Base-by-base conservation (phyloP, 2,797 vertebrate genomes). In the Melanotaenia maccullochi region DNA sequence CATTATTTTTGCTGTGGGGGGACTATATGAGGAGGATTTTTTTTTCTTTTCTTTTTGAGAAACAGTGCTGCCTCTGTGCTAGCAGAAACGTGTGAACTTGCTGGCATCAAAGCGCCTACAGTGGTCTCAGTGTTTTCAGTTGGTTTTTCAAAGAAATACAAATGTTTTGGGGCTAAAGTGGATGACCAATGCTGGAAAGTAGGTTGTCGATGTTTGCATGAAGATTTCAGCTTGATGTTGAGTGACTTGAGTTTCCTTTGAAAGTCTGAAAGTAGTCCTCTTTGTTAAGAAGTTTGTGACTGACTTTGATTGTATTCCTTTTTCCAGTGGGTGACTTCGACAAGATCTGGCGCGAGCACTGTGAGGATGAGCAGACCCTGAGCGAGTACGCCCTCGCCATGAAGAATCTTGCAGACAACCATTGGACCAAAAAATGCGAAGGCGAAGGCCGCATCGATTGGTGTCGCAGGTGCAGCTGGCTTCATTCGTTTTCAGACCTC, bases 331-430 rank as follows among this genome's bases (percentile, higher is more conserved):
- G 97, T 13, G 97, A 99, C 91, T 99, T 99, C 88, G 96, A 99
- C 82, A 98, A 97, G 93, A 98, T 99, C 89, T 99, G 98, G 98
- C 94, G 96, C 22, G 98, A 99, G 86, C 98, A 99, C 91, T 99
- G 98, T 73, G 96, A 98, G 88, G 97, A 99, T 83, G 97, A 98
- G 81, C 97, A 96, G 93, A 98, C 96, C 0, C 95, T 99, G 55
- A 97, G 96, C 81, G 97, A 99, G 94, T 99, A 99, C 65, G 98
- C 98, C 78, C 93, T 97, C 70, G 98, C 98, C 90, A 99, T 99
- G 98, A 99, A 98, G 94, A 99, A 96, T 85, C 94, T 99, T 28
- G 98, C 98, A 9, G 97, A 98, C 94, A 96, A 96, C 95, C 97
- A 99, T 93, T 99, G 98, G 98, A 93, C 96, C 73, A 97, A 95